Percentiles rank a stretch among this genome's conserved stretches.
These are phyloP conservation scores for Serilophus lunatus DNA, from an alignment of 2,113 vertebrate genomes.

Conservation along the genomic window DNA sequence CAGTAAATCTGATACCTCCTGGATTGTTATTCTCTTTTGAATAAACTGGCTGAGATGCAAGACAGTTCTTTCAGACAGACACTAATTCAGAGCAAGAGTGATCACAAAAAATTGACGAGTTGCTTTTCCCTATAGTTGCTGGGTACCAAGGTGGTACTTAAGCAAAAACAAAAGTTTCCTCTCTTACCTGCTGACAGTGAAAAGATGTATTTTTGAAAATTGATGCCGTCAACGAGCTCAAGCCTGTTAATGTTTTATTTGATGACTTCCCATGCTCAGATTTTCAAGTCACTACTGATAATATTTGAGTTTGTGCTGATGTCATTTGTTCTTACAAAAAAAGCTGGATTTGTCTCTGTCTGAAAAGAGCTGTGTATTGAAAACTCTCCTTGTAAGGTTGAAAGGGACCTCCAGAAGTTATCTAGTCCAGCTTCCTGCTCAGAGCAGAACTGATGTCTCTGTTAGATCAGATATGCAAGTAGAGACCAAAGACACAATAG, in stretches of 20 bases:
- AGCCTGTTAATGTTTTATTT: background rate
- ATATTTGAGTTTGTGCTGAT: background rate
- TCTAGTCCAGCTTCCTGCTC: background rate
- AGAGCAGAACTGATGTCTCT: background rate
- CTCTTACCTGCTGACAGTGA: background rate
- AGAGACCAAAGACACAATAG: background rate
- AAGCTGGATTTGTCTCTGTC: background rate
- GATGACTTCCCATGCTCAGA: background rate
- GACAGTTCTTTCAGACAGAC: background rate
- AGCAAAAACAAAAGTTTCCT: background rate
- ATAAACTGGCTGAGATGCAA: background rate
- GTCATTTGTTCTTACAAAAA: background rate
- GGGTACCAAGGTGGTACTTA: background rate
- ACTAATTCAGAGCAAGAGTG: background rate
- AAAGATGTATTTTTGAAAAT: background rate
- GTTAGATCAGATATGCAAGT: background rate
- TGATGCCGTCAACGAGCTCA: background rate
- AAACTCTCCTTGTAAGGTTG: background rate
- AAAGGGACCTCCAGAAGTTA: background rate
- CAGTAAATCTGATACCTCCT: background rate
- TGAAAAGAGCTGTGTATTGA: rapidly evolving
- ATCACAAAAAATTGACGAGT: background rate
- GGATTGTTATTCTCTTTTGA: background rate
- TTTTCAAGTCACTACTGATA: background rate
- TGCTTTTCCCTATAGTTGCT: background rate